phyloP scores from a whole-genome alignment of 64 coral and sea anemone species.

The Acropora yongei region DNA sequence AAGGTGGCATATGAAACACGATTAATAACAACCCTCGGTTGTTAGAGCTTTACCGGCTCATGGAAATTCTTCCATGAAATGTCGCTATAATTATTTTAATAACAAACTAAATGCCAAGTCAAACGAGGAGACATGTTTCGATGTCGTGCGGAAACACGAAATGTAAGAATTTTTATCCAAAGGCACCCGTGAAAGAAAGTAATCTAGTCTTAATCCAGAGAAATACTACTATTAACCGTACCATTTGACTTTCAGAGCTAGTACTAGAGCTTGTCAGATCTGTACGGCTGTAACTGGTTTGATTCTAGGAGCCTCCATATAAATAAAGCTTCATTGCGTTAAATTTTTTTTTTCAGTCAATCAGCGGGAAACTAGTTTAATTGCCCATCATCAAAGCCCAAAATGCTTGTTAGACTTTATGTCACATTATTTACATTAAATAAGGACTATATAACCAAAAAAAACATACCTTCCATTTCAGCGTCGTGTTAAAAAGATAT shows the following conservation, averaged over 20 bases:
- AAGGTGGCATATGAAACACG: not conserved
- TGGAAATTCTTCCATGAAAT: constrained; percentile 45
- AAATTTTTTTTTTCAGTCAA: too few relatives aligned
- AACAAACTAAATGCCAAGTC: constrained; percentile 39
- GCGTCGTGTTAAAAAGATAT: not conserved
- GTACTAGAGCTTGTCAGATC: constrained; percentile 11
- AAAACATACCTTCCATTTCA: too few relatives aligned
- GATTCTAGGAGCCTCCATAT: too few relatives aligned
- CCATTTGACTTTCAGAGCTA: constrained; percentile 21
- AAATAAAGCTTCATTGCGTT: too few relatives aligned
- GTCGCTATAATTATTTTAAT: constrained; percentile 45
- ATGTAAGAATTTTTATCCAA: not conserved
- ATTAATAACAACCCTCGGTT: constrained; percentile 40
- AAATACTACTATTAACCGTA: constrained; percentile 39
- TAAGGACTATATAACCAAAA: too few relatives aligned
- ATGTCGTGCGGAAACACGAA: constrained; percentile 21
- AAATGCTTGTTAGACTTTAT: not conserved
- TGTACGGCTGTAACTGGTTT: too few relatives aligned
- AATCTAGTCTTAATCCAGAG: constrained; percentile 26
- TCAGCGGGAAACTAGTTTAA: not conserved
- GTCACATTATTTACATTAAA: too few relatives aligned
- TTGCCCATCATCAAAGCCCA: not conserved
- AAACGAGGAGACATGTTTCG: constrained; percentile 36
- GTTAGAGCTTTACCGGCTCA: constrained; percentile 24
- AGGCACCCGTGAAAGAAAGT: constrained; percentile 52